A percentile compares a stretch with the other conserved stretches of the same genome.
These are phyloP conservation scores for Tupiocoris notatus DNA, from an alignment of 2,888 invertebrate genomes.

Conservation along the genomic window DNA sequence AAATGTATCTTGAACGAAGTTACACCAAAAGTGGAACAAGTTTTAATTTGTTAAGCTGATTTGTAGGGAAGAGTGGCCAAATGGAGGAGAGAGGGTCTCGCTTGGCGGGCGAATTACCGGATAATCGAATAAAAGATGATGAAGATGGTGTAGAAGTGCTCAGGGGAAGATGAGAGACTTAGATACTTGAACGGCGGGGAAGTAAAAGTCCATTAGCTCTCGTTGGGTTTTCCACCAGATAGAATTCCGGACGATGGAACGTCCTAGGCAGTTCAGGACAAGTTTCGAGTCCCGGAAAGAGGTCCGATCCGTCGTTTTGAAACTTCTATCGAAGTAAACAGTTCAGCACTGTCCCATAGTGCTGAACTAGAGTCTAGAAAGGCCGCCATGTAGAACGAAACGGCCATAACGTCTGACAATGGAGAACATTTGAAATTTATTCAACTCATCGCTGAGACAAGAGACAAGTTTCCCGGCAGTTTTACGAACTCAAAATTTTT, in stretches of 20 bases:
- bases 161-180: slow-evolving; percentile 15
- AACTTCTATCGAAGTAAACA: too few species aligned
- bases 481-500: too few species aligned
- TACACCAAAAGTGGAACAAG: slow-evolving; percentile 1
- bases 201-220: slow-evolving; percentile 27
- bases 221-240: too few species aligned
- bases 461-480: too few species aligned
- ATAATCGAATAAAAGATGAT: slow-evolving; percentile 28
- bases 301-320: too few species aligned
- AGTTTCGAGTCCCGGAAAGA: background rate
- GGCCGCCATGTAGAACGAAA: too few species aligned
- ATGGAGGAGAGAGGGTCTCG: background rate
- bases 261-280: background rate
- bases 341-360: too few species aligned
- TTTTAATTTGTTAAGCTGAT: slow-evolving; percentile 11
- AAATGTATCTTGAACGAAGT: background rate
- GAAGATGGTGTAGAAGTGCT: too few species aligned
- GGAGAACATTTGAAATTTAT: too few species aligned
- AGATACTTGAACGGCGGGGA: background rate
- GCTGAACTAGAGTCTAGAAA: too few species aligned
- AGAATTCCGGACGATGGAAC: background rate
- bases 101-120: background rate
- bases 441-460: too few species aligned
- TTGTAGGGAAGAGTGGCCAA: background rate
- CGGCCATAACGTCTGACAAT: too few species aligned